A percentile compares a stretch with the other conserved stretches of the same genome.
Conservation (phyloP, 2,113 vertebrate genomes). For the Etheostoma cragini region DNA sequence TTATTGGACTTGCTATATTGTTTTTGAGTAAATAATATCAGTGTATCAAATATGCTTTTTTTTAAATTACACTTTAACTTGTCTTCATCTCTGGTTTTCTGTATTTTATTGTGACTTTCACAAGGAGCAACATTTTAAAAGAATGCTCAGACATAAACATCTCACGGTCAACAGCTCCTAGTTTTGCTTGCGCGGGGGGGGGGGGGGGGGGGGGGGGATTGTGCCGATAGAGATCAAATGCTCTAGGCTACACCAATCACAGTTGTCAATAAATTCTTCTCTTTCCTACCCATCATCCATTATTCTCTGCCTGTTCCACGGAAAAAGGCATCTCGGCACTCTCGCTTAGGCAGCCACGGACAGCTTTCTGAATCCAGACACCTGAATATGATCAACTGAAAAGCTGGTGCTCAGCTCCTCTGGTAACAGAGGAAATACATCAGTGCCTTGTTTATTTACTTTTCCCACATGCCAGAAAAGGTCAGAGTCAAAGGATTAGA, state of each 20-base stretch:
- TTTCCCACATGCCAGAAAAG: constrained; percentile 81
- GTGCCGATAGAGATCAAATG: constrained; percentile 52
- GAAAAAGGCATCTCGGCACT: constrained; percentile 50
- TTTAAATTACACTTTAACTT: constrained; percentile 4
- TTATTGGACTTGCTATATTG: background rate
- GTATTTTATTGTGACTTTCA: constrained; percentile 36
- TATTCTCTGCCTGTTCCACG: constrained; percentile 42
- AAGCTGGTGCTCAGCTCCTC: constrained; percentile 72
- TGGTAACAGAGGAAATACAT: constrained; percentile 74
- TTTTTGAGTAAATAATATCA: constrained; percentile 16
- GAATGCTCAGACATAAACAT: constrained; percentile 49
- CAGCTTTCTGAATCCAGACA: constrained; percentile 69
- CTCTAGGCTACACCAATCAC: constrained; percentile 47
- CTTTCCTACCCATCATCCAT: constrained; percentile 49
- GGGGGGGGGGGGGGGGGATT: constrained; percentile 29
- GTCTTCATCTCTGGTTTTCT: constrained; percentile 2
- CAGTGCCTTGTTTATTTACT: constrained; percentile 84
- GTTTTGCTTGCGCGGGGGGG: constrained; percentile 31
- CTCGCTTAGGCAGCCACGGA: constrained; percentile 44
- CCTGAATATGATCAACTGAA: constrained; percentile 73
- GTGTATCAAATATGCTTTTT: constrained; percentile 24
- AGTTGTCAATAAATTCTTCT: constrained; percentile 62
- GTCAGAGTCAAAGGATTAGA: constrained; percentile 82
- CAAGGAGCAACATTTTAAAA: constrained; percentile 25
- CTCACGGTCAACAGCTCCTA: constrained; percentile 54